Percentiles rank a stretch among this genome's conserved stretches.
phyloP scores from a whole-genome alignment of 2,797 vertebrate genomes.

The Poecile montanus region DNA sequence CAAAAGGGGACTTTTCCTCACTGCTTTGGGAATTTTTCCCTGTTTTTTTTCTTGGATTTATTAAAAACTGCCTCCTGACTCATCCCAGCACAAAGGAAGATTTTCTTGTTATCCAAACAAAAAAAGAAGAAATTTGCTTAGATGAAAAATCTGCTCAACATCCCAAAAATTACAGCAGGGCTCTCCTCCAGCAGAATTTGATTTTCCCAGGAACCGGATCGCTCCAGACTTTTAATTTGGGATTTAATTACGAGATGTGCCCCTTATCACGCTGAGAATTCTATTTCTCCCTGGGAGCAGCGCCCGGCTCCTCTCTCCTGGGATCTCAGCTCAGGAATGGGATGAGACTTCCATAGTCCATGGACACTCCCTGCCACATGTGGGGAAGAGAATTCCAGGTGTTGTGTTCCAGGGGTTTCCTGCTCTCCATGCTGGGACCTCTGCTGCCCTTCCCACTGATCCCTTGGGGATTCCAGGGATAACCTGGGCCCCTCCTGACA shows the following conservation, averaged over 20 bases:
- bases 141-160: rapidly evolving
- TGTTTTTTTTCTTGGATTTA: not conserved
- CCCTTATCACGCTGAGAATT: too few relatives aligned
- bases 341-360: rapidly evolving
- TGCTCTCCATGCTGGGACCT: not conserved
- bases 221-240: not conserved
- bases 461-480: not conserved
- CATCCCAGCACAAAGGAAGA: not conserved
- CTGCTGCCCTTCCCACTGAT: not conserved
- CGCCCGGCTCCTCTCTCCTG: not conserved
- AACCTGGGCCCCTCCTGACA: not conserved
- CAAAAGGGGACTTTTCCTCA: not conserved
- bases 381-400: not conserved
- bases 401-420: not conserved
- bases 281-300: not conserved
- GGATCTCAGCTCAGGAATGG: not conserved
- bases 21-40: not conserved
- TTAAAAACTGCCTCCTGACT: not conserved
- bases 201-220: not conserved
- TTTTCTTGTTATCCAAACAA: not conserved
- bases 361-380: not conserved
- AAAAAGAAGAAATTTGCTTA: not conserved
- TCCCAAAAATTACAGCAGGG: not conserved
- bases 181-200: not conserved
- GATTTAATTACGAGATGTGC: not conserved